Conservation (phyloP, 2,797 vertebrate genomes). For the Sarcoramphus papa region DNA sequence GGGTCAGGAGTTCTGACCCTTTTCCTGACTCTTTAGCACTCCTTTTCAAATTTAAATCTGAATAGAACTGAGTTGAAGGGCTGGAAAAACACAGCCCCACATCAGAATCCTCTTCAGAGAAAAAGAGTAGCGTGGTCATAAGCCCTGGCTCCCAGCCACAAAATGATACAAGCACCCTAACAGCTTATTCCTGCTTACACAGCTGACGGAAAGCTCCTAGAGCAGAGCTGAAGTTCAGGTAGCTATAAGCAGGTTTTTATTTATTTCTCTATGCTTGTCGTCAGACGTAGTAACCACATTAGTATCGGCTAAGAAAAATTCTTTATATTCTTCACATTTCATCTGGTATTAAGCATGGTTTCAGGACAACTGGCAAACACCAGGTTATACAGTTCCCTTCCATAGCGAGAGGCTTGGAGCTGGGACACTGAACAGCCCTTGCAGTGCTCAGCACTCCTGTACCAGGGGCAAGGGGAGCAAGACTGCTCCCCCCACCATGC, state of each 20-base stretch:
- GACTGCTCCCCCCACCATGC: background rate
- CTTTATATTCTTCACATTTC: background rate
- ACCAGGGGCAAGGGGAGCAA: background rate
- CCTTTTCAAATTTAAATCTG: background rate
- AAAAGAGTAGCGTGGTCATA: background rate
- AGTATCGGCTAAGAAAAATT: background rate
- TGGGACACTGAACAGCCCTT: background rate
- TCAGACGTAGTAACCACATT: background rate
- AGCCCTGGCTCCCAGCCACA: background rate
- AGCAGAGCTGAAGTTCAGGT: background rate
- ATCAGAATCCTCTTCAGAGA: background rate
- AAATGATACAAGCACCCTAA: background rate
- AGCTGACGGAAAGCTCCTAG: background rate
- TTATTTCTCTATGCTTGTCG: background rate
- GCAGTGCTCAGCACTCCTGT: background rate
- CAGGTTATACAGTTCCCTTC: background rate
- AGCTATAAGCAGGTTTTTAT: background rate
- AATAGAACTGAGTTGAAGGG: background rate
- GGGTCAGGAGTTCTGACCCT: background rate
- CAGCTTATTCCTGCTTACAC: background rate
- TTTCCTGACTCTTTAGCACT: background rate
- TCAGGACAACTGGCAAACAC: background rate
- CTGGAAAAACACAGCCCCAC: background rate
- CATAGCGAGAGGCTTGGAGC: accelerated
- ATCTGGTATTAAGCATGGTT: background rate